phyloP scores from a whole-genome alignment of 2,113 vertebrate genomes.

The Urocynchramus pylzowi region DNA sequence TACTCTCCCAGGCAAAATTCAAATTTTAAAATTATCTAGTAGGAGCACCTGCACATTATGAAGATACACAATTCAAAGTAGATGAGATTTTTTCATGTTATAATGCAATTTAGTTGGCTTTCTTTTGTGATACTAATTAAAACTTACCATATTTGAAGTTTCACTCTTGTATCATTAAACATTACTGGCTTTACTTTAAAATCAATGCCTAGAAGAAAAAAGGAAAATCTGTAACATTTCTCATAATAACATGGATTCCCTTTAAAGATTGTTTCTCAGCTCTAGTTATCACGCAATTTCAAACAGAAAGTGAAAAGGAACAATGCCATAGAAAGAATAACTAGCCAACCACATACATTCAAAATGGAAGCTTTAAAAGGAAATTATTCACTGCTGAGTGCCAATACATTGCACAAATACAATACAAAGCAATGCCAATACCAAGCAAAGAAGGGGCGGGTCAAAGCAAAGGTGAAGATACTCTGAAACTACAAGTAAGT shows the following conservation, averaged over 20 bases:
- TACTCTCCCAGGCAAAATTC: not conserved
- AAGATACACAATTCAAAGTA: not conserved
- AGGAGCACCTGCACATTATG: not conserved
- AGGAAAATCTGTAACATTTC: not conserved
- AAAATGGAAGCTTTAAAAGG: not conserved
- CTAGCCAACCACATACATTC: not conserved
- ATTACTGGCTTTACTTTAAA: constrained; percentile 71
- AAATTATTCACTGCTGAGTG: not conserved
- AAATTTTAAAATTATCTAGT: not conserved
- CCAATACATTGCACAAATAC: not conserved
- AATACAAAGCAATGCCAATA: not conserved
- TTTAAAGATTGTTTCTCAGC: not conserved
- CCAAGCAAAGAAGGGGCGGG: not conserved
- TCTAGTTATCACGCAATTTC: not conserved
- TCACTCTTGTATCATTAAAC: constrained; percentile 59
- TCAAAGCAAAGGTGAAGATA: not conserved
- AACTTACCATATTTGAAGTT: constrained; percentile 76
- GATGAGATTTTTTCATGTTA: not conserved
- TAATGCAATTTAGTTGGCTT: not conserved
- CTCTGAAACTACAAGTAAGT: not conserved
- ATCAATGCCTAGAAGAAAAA: constrained; percentile 70
- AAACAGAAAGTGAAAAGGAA: not conserved
- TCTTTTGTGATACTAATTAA: not conserved
- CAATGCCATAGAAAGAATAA: not conserved
- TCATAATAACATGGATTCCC: not conserved